phyloP scores from a whole-genome alignment of 1,140 invertebrate genomes.

The Sitodiplosis mosellana region DNA sequence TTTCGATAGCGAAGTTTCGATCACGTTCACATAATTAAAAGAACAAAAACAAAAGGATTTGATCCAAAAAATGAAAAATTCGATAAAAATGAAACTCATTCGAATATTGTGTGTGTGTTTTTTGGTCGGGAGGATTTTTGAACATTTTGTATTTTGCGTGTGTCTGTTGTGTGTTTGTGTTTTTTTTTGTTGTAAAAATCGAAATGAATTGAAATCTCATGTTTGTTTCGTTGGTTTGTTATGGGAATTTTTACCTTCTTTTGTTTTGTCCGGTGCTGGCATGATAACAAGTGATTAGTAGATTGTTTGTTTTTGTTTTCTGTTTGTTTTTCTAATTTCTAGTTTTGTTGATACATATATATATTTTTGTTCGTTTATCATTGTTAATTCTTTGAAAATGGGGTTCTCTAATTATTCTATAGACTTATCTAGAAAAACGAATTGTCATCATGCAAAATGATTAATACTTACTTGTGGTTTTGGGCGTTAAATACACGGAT shows the following conservation, averaged over 20 bases:
- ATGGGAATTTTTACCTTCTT: constrained; percentile 25
- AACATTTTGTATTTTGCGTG: not conserved
- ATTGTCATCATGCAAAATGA: not conserved
- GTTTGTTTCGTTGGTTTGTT: not conserved
- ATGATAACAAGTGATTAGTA: constrained; percentile 26
- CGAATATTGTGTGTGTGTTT: too few species aligned
- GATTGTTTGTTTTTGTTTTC: too few species aligned
- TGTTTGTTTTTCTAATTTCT: too few species aligned
- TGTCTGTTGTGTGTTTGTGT: too few species aligned
- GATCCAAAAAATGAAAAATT: too few species aligned
- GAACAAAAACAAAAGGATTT: too few species aligned
- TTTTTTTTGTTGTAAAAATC: not conserved
- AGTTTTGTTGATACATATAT: too few species aligned
- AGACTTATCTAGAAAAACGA: not conserved
- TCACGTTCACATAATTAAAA: too few species aligned
- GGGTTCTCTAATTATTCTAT: not conserved
- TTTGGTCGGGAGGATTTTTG: too few species aligned
- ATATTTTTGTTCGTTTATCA: too few species aligned
- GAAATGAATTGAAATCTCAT: not conserved
- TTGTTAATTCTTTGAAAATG: not conserved
- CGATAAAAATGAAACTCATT: too few species aligned
- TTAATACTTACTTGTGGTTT: constrained; percentile 63
- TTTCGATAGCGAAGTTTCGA: too few species aligned
- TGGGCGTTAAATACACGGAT: constrained; percentile 93
- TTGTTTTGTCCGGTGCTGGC: constrained; percentile 32